phyloP scores from a whole-genome alignment of 2,797 vertebrate genomes.

The Diglossa cyanea region DNA sequence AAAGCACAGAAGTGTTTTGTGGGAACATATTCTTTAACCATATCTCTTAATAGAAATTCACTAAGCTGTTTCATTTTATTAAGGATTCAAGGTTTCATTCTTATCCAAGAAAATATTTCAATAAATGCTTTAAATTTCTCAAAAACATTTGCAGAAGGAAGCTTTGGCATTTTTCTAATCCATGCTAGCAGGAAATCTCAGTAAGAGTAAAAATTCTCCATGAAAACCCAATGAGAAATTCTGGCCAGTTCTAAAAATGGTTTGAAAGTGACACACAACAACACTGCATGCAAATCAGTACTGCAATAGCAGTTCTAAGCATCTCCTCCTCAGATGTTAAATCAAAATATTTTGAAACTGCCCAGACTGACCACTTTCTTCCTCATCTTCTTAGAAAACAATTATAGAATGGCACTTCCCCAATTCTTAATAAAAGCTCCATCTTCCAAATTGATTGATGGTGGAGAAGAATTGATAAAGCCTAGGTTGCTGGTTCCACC shows the following conservation, averaged over 20 bases:
- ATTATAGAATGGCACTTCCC: neutral
- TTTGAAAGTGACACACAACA: neutral
- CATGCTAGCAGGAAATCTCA: neutral
- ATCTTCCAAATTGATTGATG: neutral
- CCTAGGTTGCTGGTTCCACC: neutral
- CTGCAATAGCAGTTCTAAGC: neutral
- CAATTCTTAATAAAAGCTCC: neutral
- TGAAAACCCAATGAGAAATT: neutral
- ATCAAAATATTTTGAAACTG: neutral
- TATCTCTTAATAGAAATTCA: neutral
- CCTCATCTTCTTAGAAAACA: neutral
- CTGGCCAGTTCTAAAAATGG: neutral
- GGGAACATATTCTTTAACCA: neutral
- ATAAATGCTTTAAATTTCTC: neutral
- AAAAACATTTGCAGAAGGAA: neutral
- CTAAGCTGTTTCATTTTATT: neutral
- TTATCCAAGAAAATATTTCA: neutral
- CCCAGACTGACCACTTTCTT: neutral
- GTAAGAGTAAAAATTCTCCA: neutral
- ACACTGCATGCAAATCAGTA: neutral
- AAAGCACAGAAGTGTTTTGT: neutral
- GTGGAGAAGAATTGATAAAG: neutral
- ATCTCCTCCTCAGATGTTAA: neutral
- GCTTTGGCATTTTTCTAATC: neutral
- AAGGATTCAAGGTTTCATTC: neutral